Evolutionary conservation across 2,888 invertebrate species (phyloP).

Genomic region (Tortricodes alternella): DNA sequence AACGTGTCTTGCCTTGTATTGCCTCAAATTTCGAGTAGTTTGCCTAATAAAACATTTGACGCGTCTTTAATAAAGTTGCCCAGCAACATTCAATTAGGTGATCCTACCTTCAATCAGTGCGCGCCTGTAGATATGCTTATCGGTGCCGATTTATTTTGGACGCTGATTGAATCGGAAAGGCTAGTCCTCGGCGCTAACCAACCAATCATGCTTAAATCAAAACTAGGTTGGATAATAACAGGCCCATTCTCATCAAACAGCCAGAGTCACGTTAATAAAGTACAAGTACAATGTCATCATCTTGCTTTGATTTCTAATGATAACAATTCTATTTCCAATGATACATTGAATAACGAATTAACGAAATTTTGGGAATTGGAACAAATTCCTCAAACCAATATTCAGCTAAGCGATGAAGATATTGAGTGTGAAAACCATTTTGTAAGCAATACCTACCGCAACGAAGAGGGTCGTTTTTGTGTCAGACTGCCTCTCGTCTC

Average conservation of each 20-base stretch:
- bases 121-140: conserved; percentile 28
- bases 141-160: conserved; percentile 33
- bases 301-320: not conserved
- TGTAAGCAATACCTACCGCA: not conserved
- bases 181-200: conserved; percentile 15
- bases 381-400: not conserved
- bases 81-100: conserved; percentile 15
- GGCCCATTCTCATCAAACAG: conserved; percentile 1
- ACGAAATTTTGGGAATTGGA: not conserved
- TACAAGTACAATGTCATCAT: not conserved
- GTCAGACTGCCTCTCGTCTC: not conserved
- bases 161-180: conserved; percentile 25
- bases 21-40: conserved; percentile 4
- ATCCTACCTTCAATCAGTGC: conserved; percentile 31
- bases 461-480: not conserved
- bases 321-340: not conserved
- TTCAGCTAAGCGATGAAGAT: not conserved
- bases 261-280: not conserved
- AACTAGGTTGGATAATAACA: conserved; percentile 30
- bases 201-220: conserved; percentile 27
- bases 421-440: not conserved
- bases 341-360: not conserved
- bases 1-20: conserved; percentile 1
- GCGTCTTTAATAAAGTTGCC: not conserved
- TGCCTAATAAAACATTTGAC: conserved; percentile 12